Evolutionary conservation across 2,888 invertebrate species (phyloP).

Genomic region (Pharmacophagus antenor): DNA sequence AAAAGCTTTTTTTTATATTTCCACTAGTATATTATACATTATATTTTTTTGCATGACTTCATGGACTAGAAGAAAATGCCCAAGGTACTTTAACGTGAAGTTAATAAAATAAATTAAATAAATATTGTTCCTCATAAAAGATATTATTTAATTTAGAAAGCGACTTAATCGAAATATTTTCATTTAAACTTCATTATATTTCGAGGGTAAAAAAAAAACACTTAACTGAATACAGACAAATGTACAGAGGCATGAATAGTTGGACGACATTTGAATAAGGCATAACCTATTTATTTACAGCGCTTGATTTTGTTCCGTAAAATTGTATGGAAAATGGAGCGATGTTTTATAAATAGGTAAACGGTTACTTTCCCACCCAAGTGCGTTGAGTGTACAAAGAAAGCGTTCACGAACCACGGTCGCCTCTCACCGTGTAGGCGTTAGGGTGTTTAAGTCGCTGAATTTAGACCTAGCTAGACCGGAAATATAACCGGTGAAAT

Average conservation of each 20-base stretch:
- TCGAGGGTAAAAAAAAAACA: background rate
- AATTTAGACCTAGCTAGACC: background rate
- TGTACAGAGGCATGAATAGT: conserved; percentile 2
- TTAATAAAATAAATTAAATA: background rate
- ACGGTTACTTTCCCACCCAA: conserved; percentile 10
- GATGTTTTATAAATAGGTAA: conserved; percentile 13
- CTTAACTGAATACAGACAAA: background rate
- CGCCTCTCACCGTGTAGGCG: background rate
- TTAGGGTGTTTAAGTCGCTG: background rate
- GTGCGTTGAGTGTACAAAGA: background rate
- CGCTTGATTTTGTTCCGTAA: conserved; percentile 3
- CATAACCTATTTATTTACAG: conserved; percentile 6
- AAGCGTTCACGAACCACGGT: background rate
- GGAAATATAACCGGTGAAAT: too few species aligned
- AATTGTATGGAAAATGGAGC: conserved; percentile 14
- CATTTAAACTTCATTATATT: background rate
- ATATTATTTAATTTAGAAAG: background rate
- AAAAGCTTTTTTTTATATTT: too few species aligned
- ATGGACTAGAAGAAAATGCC: background rate
- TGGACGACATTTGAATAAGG: conserved; percentile 3
- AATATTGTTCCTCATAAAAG: background rate
- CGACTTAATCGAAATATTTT: background rate
- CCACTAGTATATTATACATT: too few species aligned
- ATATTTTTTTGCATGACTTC: too few species aligned
- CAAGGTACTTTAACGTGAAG: too few species aligned